Percentiles rank a stretch among this genome's conserved stretches.
Conservation (phyloP, 2,797 vertebrate species). For the Lagodon rhomboides region DNA sequence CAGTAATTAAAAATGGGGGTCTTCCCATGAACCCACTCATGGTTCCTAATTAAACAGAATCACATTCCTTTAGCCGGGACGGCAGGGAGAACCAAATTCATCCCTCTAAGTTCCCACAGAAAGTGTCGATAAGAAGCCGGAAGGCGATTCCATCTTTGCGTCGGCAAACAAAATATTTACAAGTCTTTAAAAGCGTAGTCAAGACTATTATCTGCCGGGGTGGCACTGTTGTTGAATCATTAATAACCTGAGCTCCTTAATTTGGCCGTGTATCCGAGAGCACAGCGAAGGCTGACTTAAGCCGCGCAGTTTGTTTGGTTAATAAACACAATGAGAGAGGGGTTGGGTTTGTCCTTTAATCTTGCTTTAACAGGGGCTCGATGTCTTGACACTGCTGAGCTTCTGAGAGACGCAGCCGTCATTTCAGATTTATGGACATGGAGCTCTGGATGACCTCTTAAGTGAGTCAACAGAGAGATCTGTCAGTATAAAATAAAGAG, state of each 20-base stretch:
- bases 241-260: slow-evolving; percentile 69
- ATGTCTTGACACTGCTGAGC: slow-evolving; percentile 56
- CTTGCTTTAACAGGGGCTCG: slow-evolving; percentile 59
- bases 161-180: slow-evolving; percentile 85
- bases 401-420: slow-evolving; percentile 52
- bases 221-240: slow-evolving; percentile 70
- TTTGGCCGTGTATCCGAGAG: slow-evolving; percentile 56
- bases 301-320: slow-evolving; percentile 70
- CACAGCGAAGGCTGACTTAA: slow-evolving; percentile 53
- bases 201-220: slow-evolving; percentile 61
- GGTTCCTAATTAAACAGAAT: slow-evolving; percentile 89
- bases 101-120: slow-evolving; percentile 73
- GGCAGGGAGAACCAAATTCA: too few relatives aligned
- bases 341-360: slow-evolving; percentile 60
- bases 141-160: slow-evolving; percentile 47
- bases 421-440: slow-evolving; percentile 50
- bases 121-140: slow-evolving; percentile 29
- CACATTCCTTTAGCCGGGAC: slow-evolving; percentile 85
- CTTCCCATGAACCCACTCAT: slow-evolving; percentile 75
- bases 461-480: slow-evolving; percentile 31
- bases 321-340: slow-evolving; percentile 62
- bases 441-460: slow-evolving; percentile 30
- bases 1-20: slow-evolving; percentile 83
- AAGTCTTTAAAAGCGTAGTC: slow-evolving; percentile 73
- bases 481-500: slow-evolving; percentile 35